Conservation (phyloP, 2,797 vertebrate genomes). For the Psittacula echo region DNA sequence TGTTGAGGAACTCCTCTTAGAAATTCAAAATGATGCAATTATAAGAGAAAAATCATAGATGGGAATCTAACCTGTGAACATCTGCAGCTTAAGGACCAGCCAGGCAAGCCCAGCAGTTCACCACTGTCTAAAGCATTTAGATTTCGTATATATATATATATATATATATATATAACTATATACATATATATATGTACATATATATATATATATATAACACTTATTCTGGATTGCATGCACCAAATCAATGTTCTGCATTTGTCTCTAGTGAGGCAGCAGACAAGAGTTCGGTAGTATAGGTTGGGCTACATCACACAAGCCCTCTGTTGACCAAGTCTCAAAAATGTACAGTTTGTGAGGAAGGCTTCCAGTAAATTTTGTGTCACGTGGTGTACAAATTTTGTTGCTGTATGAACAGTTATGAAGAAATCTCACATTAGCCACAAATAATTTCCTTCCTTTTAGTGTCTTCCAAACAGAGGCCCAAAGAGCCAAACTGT, state of each 20-base stretch:
- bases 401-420: not conserved
- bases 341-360: not conserved
- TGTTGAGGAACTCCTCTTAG: not conserved
- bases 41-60: not conserved
- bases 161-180: no score
- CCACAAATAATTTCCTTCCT: not conserved
- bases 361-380: not conserved
- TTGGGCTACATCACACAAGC: not conserved
- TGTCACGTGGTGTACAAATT: not conserved
- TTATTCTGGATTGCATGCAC: not conserved
- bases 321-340: not conserved
- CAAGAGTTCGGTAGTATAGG: not conserved
- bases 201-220: not conserved
- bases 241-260: not conserved
- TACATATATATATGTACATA: no score
- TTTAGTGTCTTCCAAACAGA: slow-evolving; percentile 79
- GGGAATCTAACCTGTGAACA: not conserved
- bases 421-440: not conserved
- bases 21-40: not conserved
- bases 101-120: not conserved
- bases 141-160: not conserved
- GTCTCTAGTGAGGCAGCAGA: not conserved
- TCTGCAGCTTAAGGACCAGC: not conserved
- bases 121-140: not conserved
- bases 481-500: slow-evolving; percentile 63